Base-by-base conservation (phyloP, 2,113 vertebrate species). In the Natator depressus region DNA sequence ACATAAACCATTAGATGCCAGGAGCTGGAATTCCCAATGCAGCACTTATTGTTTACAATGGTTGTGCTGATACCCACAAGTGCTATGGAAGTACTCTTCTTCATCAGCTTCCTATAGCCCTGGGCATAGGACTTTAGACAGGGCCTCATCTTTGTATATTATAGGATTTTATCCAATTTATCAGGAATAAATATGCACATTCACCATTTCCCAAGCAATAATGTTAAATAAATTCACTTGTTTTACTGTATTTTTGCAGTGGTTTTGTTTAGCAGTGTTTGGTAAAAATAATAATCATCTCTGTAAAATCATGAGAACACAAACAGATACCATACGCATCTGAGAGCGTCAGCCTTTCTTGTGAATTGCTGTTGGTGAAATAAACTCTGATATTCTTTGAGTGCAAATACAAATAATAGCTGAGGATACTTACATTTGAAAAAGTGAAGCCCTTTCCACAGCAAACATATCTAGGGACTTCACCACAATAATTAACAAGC, bases 321-420 rank as follows among this genome's bases (percentile, higher is more conserved):
- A 50, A 79, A 57, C 11, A 54, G 13, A 89, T 29, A 49, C 1
- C 38, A 27, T 54, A 83, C 93, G 27, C 4, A 51, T 91, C 35
- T 72, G n/a, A 88, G 12, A 82, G 17, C 22, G 13, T 0, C 1
- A 42, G 81, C n/a, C 10, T 87, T 84, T 47, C 38, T 72, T 42
- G 53, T 62, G 62, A 96, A 93, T 27, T 92, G 27, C 55, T 81
- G 19, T 16, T 29, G 87, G 31, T 31, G 46, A 96, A 91, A 87
- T 42, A 5, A 82, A 29, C 76, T n/a, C 53, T 47, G 31, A 78
- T 5, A 38, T 0, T 79, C 88, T 47, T 85, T 72, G 5, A 47
- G 50, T 62, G 27, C 46, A 65, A 80, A 47, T 69, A 76, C 9
- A 72, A 89, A 89, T 59, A 54, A 88, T 83, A 88, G 80, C 9